A percentile compares a stretch with the other conserved stretches of the same genome.
Conservation (phyloP, 2,113 vertebrate genomes). For the Seriola quinqueradiata region DNA sequence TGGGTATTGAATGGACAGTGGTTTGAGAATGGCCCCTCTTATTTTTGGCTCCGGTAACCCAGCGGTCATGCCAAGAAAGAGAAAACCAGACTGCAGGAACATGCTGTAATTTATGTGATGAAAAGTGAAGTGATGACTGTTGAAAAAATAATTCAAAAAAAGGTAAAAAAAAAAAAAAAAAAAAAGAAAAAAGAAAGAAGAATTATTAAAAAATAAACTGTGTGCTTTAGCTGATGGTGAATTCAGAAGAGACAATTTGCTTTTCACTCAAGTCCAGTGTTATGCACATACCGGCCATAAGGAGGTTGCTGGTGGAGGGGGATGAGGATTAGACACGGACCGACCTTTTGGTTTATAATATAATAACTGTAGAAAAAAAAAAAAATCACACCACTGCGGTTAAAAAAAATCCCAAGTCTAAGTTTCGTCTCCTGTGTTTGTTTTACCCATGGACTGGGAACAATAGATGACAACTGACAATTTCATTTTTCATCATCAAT, state of each 20-base stretch:
- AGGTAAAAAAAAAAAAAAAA: conserved; percentile 31
- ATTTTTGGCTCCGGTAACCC: conserved; percentile 77
- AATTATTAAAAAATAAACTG: conserved; percentile 34
- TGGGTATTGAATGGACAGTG: conserved; percentile 75
- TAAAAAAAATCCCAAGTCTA: background rate
- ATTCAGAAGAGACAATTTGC: conserved; percentile 19
- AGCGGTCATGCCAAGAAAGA: conserved; percentile 73
- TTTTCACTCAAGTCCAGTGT: conserved; percentile 32
- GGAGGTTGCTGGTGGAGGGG: background rate
- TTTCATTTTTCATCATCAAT: too few relatives aligned
- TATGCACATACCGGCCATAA: background rate
- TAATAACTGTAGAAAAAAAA: background rate
- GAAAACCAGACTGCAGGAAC: conserved; percentile 79
- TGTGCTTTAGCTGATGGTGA: conserved; percentile 12
- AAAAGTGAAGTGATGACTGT: conserved; percentile 77
- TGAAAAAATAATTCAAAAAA: conserved; percentile 51
- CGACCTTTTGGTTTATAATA: background rate
- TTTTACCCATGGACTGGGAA: too few relatives aligned
- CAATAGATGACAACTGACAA: too few relatives aligned
- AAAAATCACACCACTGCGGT: background rate
- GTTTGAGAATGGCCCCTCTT: conserved; percentile 80
- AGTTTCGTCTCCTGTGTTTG: too few relatives aligned
- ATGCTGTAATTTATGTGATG: conserved; percentile 78
- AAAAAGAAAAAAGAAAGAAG: conserved; percentile 36
- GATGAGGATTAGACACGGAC: too few relatives aligned